phyloP scores from a whole-genome alignment of 2,888 invertebrate genomes.

The Atethmia centrago region DNA sequence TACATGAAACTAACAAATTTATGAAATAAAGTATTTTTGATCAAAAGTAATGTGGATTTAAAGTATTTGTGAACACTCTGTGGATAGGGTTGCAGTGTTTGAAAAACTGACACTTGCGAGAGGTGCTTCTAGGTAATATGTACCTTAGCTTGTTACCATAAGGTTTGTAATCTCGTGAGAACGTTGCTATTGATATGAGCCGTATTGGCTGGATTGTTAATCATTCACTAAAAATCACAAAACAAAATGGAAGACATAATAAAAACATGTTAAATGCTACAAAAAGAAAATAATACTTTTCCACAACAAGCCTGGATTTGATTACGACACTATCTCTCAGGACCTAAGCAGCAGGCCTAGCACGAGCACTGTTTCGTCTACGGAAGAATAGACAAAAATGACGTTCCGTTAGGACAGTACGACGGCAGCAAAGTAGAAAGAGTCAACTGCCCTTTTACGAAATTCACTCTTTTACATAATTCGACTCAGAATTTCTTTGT shows the following conservation, averaged over 20 bases:
- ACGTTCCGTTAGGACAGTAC: no score
- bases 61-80: background rate
- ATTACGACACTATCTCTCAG: background rate
- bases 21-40: background rate
- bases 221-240: background rate
- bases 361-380: no score
- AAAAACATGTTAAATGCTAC: background rate
- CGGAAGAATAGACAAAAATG: no score
- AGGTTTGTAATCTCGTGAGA: background rate
- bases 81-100: background rate
- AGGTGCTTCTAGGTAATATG: background rate
- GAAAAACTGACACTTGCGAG: background rate
- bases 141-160: background rate
- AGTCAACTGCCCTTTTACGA: no score
- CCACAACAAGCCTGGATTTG: constrained; percentile 6
- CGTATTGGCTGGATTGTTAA: background rate
- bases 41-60: background rate
- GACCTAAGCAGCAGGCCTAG: no score
- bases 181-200: background rate
- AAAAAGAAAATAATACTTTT: constrained; percentile 3
- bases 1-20: constrained; percentile 27
- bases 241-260: constrained; percentile 15
- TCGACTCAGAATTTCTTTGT: no score
- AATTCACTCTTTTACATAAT: no score
- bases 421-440: no score